phyloP scores from a whole-genome alignment of 1,140 invertebrate species.

The Drosophila equinoxialis region DNA sequence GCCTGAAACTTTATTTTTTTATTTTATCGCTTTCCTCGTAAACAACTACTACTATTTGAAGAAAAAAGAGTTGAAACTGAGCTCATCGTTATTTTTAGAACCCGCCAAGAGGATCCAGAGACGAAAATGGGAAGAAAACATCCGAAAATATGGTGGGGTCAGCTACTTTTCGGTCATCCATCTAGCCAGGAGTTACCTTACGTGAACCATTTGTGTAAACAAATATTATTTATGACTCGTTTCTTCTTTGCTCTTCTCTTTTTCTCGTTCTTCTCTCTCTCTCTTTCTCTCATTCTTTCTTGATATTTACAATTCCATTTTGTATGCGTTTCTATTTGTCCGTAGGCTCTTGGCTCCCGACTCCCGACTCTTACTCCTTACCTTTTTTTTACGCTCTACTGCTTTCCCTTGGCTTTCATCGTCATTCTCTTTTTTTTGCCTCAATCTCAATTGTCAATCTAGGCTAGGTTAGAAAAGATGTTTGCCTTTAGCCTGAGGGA shows the following conservation, averaged over 20 bases:
- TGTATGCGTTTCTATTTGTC: constrained; percentile 28
- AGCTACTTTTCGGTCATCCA: constrained; percentile 50
- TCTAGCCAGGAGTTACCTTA: constrained; percentile 37
- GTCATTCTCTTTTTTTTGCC: constrained; percentile 28
- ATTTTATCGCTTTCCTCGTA: constrained; percentile 69
- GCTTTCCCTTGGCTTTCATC: constrained; percentile 46
- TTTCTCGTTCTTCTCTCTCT: constrained; percentile 6
- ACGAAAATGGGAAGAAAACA: constrained; percentile 28
- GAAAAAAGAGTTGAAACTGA: constrained; percentile 40
- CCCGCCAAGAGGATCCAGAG: constrained; percentile 59
- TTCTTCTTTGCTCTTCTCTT: constrained; percentile 2
- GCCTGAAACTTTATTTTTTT: constrained; percentile 60
- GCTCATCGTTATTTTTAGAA: constrained; percentile 76
- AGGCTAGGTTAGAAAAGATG: constrained; percentile 61
- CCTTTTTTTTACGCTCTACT: constrained; percentile 64
- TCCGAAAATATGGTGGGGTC: constrained; percentile 33
- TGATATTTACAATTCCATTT: constrained; percentile 60
- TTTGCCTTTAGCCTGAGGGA: constrained; percentile 62
- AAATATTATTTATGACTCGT: constrained; percentile 74
- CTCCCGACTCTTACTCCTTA: constrained; percentile 50
- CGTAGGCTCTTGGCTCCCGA: constrained; percentile 26
- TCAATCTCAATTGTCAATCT: constrained; percentile 81
- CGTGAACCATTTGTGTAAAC: constrained; percentile 79
- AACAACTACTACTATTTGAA: constrained; percentile 32
- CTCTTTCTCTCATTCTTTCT: constrained; percentile 11